These are phyloP conservation scores for Aporophyla nigra DNA, from an alignment of 2,888 invertebrate genomes.

Conservation along the genomic window DNA sequence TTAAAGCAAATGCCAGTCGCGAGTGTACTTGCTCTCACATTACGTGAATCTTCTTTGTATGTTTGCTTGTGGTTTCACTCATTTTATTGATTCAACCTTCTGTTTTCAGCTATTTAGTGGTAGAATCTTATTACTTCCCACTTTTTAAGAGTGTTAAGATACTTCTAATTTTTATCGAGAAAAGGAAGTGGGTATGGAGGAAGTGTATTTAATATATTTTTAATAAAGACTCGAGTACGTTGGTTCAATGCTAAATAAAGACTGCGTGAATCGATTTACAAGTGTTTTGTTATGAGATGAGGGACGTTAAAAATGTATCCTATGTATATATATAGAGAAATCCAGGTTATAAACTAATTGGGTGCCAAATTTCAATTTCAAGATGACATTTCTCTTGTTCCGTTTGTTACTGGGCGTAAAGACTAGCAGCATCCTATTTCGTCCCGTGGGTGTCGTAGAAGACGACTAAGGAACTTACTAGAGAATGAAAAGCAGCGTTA, in stretches of 20 bases:
- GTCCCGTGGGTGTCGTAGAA: too few species aligned
- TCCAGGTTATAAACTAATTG: too few species aligned
- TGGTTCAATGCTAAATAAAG: constrained; percentile 8
- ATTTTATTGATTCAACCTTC: background rate
- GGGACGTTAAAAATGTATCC: background rate
- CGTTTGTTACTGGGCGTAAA: too few species aligned
- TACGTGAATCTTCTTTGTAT: background rate
- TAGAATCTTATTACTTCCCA: constrained; percentile 19
- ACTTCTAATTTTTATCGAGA: constrained; percentile 25
- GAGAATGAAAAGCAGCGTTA: too few species aligned
- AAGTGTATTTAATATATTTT: constrained; percentile 13
- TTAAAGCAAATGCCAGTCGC: background rate
- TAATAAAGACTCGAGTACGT: constrained; percentile 34
- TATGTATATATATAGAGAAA: too few species aligned
- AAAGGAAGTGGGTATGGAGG: constrained; percentile 8
- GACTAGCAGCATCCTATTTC: too few species aligned
- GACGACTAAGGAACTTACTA: too few species aligned
- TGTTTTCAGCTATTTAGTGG: background rate
- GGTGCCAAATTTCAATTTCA: too few species aligned
- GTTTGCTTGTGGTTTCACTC: too few species aligned
- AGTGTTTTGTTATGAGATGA: constrained; percentile 9
- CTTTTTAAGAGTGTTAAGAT: constrained; percentile 7
- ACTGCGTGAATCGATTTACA: constrained; percentile 9
- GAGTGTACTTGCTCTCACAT: background rate
- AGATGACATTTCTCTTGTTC: too few species aligned